phyloP scores from a whole-genome alignment of 2,797 vertebrate species.

The Gallinago nigripennis region DNA sequence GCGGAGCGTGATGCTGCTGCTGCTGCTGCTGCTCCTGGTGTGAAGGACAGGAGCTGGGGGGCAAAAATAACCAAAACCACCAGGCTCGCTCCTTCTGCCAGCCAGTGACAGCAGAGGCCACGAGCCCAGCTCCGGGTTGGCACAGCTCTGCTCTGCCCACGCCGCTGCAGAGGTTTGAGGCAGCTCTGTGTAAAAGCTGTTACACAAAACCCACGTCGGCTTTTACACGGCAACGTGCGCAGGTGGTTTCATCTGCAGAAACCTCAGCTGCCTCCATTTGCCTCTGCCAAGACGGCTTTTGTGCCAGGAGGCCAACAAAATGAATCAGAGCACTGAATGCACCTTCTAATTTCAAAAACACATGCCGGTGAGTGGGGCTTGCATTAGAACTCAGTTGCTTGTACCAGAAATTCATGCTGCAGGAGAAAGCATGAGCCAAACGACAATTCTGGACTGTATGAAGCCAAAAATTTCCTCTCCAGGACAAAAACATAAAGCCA shows the following conservation, averaged over 20 bases:
- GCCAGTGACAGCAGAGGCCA: rapidly evolving
- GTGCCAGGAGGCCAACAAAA: background rate
- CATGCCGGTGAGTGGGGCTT: background rate
- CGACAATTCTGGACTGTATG: background rate
- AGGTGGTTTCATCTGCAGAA: background rate
- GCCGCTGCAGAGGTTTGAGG: background rate
- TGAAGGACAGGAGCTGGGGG: background rate
- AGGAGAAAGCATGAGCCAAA: background rate
- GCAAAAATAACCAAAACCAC: background rate
- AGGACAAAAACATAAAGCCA: background rate
- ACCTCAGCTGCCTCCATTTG: background rate
- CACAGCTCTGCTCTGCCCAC: background rate
- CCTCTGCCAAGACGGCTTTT: background rate
- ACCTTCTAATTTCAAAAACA: background rate
- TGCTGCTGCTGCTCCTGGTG: background rate
- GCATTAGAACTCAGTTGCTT: background rate
- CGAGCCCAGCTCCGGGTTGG: background rate
- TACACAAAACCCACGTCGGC: background rate
- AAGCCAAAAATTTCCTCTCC: background rate
- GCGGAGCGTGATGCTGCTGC: background rate
- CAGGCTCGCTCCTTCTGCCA: background rate
- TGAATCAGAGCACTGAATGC: background rate
- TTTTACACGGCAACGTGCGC: background rate
- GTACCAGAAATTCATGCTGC: background rate
- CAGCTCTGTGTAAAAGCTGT: background rate